Base-by-base conservation (phyloP, 2,888 invertebrate species). In the Cryptocephalus moraei region DNA sequence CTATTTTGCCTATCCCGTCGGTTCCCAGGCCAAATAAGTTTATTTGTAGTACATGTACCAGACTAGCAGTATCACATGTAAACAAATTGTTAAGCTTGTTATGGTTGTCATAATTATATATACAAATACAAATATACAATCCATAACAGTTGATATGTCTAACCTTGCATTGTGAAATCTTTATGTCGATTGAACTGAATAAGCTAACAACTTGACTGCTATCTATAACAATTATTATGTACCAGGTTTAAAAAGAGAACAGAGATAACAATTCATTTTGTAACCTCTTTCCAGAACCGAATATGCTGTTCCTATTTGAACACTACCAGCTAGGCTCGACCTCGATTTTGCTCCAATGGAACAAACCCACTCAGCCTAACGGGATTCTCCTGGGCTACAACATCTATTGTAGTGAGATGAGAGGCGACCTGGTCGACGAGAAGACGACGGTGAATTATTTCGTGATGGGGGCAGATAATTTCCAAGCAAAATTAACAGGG, bases 371-470 rank as follows among this genome's bases (percentile, higher is more conserved):
- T 1, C 60, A 62, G 42, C 57, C 62, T 0, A 65, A 65, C 40
- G 65, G 65, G 1, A 54, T 64, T 22, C 50, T 65, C 8, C 40
- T 64, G 36, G 65, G 65, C 8, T 65, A 64, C 48, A 62, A 62
- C 40, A 53, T 65, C 9, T 63, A 64, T 44, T 61, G 60, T 14
- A 61, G 59, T 31, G 62, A 63, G 51, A 56, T 62, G 44, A 48
- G 53, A 10, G 56, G 59, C 8, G 49, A 52, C 32, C 53, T 50
- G 9, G 51, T 59, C 4, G 57, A 62, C 44, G 60, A 59, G 36
- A 57, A 57, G 42, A 56, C 61, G 0, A 59, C 60, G 1, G 55
- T 60, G 8, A 54, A 56, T 9, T 60, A 60, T 43, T 59, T 60
- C 41, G 55, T 65, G 11, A 42, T 57, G 14, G 62, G 62, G 14